These are phyloP conservation scores for Notodonta ziczac DNA, from an alignment of 2,888 invertebrate genomes.

Conservation along the genomic window DNA sequence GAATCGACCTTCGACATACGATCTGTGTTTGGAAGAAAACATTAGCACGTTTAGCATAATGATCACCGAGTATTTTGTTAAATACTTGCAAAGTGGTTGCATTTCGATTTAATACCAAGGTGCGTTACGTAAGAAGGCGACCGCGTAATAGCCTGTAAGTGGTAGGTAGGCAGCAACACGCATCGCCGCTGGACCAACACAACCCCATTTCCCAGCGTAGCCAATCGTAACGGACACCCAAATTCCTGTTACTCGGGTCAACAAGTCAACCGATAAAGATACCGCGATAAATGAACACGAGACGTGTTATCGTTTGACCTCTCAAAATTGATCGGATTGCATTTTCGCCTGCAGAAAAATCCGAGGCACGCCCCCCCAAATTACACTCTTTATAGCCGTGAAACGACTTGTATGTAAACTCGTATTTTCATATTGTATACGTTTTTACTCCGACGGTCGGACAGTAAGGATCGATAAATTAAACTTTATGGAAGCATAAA, in stretches of 20 bases:
- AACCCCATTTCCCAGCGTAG: slow-evolving; percentile 42
- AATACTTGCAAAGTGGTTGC: slow-evolving; percentile 18
- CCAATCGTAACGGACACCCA: slow-evolving; percentile 58
- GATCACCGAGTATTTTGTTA: slow-evolving; percentile 17
- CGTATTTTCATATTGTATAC: slow-evolving; percentile 20
- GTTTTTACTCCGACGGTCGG: slow-evolving; percentile 13
- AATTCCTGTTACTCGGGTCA: slow-evolving; percentile 64
- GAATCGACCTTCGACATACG: slow-evolving; percentile 27
- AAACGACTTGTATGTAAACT: slow-evolving; percentile 21
- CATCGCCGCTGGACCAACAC: slow-evolving; percentile 38
- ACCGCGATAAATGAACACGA: slow-evolving; percentile 57
- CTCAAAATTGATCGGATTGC: slow-evolving; percentile 67
- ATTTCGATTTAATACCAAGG: slow-evolving; percentile 35
- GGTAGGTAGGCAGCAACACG: slow-evolving; percentile 41
- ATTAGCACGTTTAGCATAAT: slow-evolving; percentile 13
- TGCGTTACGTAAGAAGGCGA: slow-evolving; percentile 51
- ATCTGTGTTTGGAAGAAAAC: slow-evolving; percentile 1
- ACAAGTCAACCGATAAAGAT: slow-evolving; percentile 64
- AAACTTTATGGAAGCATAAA: slow-evolving; percentile 17
- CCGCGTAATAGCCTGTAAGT: slow-evolving; percentile 46
- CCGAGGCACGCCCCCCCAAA: slow-evolving; percentile 58
- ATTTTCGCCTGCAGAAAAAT: slow-evolving; percentile 48
- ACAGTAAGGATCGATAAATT: slow-evolving; percentile 23
- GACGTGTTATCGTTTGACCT: slow-evolving; percentile 63
- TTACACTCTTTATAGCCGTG: slow-evolving; percentile 45